Percentiles rank a stretch among this genome's conserved stretches.
Evolutionary conservation across 2,888 invertebrate genomes (phyloP).

Genomic region (Matsumyia berberina): DNA sequence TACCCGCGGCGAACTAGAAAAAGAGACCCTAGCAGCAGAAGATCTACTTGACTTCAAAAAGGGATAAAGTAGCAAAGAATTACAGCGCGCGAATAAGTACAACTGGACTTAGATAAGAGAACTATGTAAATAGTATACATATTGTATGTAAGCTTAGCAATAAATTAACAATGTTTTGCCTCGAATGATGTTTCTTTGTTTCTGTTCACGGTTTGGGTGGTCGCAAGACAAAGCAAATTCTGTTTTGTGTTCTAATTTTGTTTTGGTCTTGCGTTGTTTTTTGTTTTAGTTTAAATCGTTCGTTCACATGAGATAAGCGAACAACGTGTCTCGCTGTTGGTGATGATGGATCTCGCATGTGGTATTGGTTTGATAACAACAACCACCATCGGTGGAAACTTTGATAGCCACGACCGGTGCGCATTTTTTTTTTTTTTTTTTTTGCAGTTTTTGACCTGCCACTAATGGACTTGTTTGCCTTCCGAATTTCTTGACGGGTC

Average conservation of each 20-base stretch:
- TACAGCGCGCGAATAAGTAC: slow-evolving; percentile 43
- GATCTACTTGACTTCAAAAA: slow-evolving; percentile 82
- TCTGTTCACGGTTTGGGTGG: neutral
- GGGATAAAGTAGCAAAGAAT: slow-evolving; percentile 78
- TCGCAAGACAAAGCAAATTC: slow-evolving; percentile 2
- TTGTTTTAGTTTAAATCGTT: neutral
- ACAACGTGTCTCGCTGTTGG: neutral
- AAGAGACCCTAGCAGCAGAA: slow-evolving; percentile 81
- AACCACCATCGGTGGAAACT: no score
- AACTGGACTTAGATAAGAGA: slow-evolving; percentile 49
- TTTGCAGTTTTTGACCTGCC: no score
- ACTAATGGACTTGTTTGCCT: no score
- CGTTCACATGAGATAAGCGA: slow-evolving; percentile 12
- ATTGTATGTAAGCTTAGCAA: slow-evolving; percentile 57
- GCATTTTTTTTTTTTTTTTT: no score
- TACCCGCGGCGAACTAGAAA: slow-evolving; percentile 83
- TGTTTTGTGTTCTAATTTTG: neutral
- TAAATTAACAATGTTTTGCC: slow-evolving; percentile 40
- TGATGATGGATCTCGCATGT: no score
- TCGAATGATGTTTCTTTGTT: neutral
- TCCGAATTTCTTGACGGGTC: no score
- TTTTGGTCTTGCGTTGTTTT: slow-evolving; percentile 18
- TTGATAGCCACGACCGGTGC: no score
- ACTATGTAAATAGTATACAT: slow-evolving; percentile 66
- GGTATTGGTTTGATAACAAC: neutral